Evolutionary conservation across 2,888 invertebrate species (phyloP), one percentile per base, ranked within the genome.

Genomic region (Litoditis marina): DNA sequence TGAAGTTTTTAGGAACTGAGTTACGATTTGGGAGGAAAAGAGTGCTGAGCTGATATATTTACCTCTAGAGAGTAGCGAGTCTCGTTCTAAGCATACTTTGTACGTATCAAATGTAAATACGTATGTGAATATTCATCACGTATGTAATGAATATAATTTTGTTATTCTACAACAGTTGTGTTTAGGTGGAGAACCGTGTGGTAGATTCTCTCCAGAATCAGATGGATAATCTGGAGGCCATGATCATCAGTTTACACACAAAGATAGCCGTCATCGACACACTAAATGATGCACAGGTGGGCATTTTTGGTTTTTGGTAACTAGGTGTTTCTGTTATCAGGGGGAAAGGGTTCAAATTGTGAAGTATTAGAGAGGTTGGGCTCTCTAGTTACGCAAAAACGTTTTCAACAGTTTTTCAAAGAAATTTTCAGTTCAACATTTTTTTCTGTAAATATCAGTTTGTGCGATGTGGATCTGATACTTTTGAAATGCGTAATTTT

Each of bases 211-310:
- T 63, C 25, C 56, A 57, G 28, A 57, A 63, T 13, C 79, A 79
- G 52, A 46, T 78, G 30, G 81, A 81, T 53, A 67, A 69, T 25
- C 50, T 81, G 31, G 78, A 81, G 44, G 79, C 80, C 34, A 69
- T 73, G 66, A 66, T 69, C 28, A 76, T 79, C 51, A 74, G 75
- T 46, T 58, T 82, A 39, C 69, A 77, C 65, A 78, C 81, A 25
- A 81, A 81, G 58, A 75, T 80, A 49, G 78, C 78, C 13, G 79
- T 77, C 0, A 68, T 80, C 36, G 78, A 79, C 58, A 71, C 72
- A 11, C 51, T 80, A 39, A 66, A 77, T 39, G 78, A 78, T 31
- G 69, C 55, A 22, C 61, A 66, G 49, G 66, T 66, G 4, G 16
- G 19, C n/a, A n/a, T n/a, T n/a, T n/a, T n/a, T n/a, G n/a, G n/a